phyloP scores from a whole-genome alignment of 2,797 vertebrate species.

The Diceros bicornis region DNA sequence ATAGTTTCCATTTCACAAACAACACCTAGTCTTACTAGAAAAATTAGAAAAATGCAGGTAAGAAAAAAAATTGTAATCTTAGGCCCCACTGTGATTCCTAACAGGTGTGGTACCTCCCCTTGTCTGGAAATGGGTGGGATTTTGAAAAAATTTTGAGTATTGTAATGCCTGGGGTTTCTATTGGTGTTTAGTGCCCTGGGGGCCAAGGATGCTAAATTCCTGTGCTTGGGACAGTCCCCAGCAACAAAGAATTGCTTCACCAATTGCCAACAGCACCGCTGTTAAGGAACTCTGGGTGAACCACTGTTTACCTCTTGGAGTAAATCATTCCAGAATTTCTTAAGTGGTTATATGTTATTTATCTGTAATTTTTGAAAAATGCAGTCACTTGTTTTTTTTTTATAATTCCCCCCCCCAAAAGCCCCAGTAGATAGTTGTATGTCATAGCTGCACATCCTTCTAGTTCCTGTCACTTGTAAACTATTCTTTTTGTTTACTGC shows the following conservation, averaged over 20 bases:
- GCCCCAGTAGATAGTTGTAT: no score
- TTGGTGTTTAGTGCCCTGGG: not conserved
- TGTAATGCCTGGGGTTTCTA: not conserved
- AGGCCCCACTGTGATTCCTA: not conserved
- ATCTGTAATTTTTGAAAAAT: not conserved
- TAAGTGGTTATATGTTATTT: not conserved
- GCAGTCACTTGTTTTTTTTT: not conserved
- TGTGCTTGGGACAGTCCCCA: not conserved
- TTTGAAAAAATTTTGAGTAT: not conserved
- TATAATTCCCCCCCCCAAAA: no score
- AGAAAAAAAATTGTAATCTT: not conserved
- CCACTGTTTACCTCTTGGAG: not conserved
- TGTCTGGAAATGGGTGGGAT: not conserved
- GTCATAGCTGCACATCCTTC: no score
- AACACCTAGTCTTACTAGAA: slow-evolving; percentile 5
- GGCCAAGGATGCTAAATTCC: not conserved
- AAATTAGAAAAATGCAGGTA: not conserved
- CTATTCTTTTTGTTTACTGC: not conserved
- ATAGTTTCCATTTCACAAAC: not conserved
- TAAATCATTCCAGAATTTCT: not conserved
- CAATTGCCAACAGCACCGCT: not conserved
- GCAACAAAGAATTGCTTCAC: not conserved
- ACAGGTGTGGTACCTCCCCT: accelerated
- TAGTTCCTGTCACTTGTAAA: not conserved
- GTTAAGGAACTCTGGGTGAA: not conserved